A percentile compares a stretch with the other conserved stretches of the same genome.
phyloP scores from a whole-genome alignment of 2,888 invertebrate genomes.

The Hirtodrosophila trivittata region DNA sequence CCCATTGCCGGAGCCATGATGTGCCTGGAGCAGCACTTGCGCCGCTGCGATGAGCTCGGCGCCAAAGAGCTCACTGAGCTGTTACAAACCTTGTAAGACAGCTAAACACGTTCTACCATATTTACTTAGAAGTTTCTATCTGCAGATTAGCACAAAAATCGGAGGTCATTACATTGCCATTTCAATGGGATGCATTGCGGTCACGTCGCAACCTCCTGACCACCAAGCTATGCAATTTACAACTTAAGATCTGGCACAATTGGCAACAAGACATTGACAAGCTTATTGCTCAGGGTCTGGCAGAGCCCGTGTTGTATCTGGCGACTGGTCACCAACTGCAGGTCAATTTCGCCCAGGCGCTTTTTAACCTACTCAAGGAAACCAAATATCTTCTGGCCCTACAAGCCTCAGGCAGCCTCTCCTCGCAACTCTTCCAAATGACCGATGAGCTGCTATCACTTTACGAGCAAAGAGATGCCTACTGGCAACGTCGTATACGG shows the following conservation, averaged over 20 bases:
- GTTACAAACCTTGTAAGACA: slow-evolving; percentile 68
- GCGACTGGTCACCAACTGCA: slow-evolving; percentile 48
- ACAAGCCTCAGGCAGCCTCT: slow-evolving; percentile 55
- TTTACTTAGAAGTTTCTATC: not conserved
- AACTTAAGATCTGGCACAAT: slow-evolving; percentile 84
- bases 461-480: slow-evolving; percentile 72
- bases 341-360: slow-evolving; percentile 83
- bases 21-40: slow-evolving; percentile 89
- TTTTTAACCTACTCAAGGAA: slow-evolving; percentile 91
- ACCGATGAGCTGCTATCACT: slow-evolving; percentile 68
- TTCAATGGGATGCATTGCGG: slow-evolving; percentile 60
- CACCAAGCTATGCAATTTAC: slow-evolving; percentile 84
- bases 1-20: slow-evolving; percentile 88
- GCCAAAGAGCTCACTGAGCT: slow-evolving; percentile 66
- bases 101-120: not conserved
- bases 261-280: slow-evolving; percentile 85
- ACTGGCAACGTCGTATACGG: slow-evolving; percentile 82
- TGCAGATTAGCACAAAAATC: slow-evolving; percentile 49
- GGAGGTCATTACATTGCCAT: slow-evolving; percentile 38
- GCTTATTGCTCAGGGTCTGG: slow-evolving; percentile 83
- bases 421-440: slow-evolving; percentile 60
- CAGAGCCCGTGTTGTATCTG: slow-evolving; percentile 75
- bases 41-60: slow-evolving; percentile 82
- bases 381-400: slow-evolving; percentile 91
- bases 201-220: slow-evolving; percentile 77